Evolutionary conservation across 2,797 vertebrate genomes (phyloP), one percentile per base, ranked within the genome.

Genomic region (Jordanella pulchra): DNA sequence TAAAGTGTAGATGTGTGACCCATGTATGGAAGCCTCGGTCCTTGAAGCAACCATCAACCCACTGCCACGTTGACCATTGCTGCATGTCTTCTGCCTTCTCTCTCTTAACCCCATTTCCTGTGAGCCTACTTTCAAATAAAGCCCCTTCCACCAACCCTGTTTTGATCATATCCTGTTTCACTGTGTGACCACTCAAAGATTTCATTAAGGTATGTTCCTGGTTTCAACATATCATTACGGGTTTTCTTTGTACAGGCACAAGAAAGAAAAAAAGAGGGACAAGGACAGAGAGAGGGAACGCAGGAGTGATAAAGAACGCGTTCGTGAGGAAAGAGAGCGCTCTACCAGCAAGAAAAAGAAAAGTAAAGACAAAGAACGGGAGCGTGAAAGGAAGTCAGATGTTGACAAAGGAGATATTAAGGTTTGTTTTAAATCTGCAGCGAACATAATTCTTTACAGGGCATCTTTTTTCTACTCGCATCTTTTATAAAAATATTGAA

Each of bases 181-280:
- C 32, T 58, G 28, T 25, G 30, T 23, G 7, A 27, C 32, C 13
- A 25, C 3, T 13, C 30, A 2, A 28, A 14, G 10, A 42, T 6
- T 28, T 2, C n/a, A 18, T 15, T 35, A 39, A 71, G 10, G 5
- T 11, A 50, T 13, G 23, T 25, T 25, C 35, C 60, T 7, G 14
- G 35, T n/a, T 27, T 63, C 14, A 13, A 3, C 7, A 13, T 25
- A 7, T 63, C 3, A 42, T 63, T 54, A 42, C 11, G 13, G 35
- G 18, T 50, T 64, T 47, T 44, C 5, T 75, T 23, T 65, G 10
- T 48, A 0, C 67, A 94, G 94, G 82, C 94, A 95, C 84, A 98
- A 99, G 93, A 99, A 99, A 75, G 97, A 99, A 66, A 99, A 98
- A 90, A 98, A 98, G 86, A 96, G 95, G 89, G 97, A 99, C n/a